Evolutionary conservation across 2,888 invertebrate genomes (phyloP).

Genomic region (Zaprionus lineosus): DNA sequence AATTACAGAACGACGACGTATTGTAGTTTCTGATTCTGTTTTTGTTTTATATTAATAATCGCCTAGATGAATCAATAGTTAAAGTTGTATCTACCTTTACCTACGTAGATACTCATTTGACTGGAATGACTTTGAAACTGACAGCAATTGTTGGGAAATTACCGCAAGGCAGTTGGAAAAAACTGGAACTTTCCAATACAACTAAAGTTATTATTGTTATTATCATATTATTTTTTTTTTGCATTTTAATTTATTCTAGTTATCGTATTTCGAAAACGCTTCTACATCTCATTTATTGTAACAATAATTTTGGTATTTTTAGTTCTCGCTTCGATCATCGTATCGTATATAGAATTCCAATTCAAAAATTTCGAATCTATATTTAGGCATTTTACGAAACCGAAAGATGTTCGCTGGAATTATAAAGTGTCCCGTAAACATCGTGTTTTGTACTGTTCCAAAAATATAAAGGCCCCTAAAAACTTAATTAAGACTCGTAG

Average conservation of each 20-base stretch:
- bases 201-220: not conserved
- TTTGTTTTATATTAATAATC: constrained; percentile 33
- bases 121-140: constrained; percentile 43
- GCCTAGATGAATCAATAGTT: not conserved
- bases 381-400: constrained; percentile 29
- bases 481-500: constrained; percentile 29
- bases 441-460: constrained; percentile 23
- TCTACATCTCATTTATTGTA: not conserved
- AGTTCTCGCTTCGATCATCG: constrained; percentile 23
- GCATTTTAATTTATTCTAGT: constrained; percentile 1
- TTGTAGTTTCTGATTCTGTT: constrained; percentile 50
- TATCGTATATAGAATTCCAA: constrained; percentile 31
- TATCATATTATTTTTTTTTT: not conserved
- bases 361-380: constrained; percentile 31
- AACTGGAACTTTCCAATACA: constrained; percentile 18
- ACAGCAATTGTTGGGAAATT: constrained; percentile 34
- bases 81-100: not conserved
- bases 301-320: constrained; percentile 33
- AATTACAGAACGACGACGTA: constrained; percentile 53
- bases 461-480: constrained; percentile 33
- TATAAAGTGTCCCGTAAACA: constrained; percentile 36
- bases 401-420: constrained; percentile 41
- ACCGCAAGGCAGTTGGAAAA: constrained; percentile 34
- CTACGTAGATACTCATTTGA: constrained; percentile 12
- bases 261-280: constrained; percentile 1